phyloP scores from a whole-genome alignment of 1,140 invertebrate species.

The Palaemon carinicauda region DNA sequence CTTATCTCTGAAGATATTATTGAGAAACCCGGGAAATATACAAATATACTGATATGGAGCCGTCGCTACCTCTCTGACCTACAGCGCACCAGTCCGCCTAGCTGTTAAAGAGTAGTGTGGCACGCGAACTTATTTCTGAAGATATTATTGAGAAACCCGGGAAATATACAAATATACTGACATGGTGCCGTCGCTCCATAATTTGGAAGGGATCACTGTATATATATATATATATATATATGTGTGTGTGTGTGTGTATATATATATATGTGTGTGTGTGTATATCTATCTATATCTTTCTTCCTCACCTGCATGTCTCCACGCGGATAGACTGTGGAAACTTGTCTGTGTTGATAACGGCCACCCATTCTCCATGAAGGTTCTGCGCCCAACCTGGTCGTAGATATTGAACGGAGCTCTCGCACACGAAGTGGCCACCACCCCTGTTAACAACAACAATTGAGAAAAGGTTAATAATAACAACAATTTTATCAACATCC shows the following conservation, averaged over 20 bases:
- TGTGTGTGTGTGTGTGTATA: background rate
- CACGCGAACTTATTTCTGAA: no score
- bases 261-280: background rate
- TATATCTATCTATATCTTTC: background rate
- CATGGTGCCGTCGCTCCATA: no score
- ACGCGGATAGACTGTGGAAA: conserved; percentile 59
- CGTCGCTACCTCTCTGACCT: no score
- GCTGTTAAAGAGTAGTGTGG: no score
- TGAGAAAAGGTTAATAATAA: background rate
- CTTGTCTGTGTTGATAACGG: conserved; percentile 15
- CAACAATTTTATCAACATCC: background rate
- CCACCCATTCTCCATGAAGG: conserved; percentile 65
- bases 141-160: no score
- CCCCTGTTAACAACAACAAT: conserved; percentile 39
- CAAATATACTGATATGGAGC: no score
- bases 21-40: no score
- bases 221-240: no score
- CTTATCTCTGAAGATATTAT: no score
- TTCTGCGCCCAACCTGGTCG: conserved; percentile 67
- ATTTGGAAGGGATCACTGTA: no score
- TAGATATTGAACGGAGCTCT: conserved; percentile 64
- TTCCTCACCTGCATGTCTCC: conserved; percentile 66
- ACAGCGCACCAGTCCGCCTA: no score
- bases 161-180: no score
- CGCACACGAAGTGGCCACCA: conserved; percentile 66